Evolutionary conservation across 1,140 invertebrate species (phyloP).

Genomic region (Diachasmimorpha longicaudata): DNA sequence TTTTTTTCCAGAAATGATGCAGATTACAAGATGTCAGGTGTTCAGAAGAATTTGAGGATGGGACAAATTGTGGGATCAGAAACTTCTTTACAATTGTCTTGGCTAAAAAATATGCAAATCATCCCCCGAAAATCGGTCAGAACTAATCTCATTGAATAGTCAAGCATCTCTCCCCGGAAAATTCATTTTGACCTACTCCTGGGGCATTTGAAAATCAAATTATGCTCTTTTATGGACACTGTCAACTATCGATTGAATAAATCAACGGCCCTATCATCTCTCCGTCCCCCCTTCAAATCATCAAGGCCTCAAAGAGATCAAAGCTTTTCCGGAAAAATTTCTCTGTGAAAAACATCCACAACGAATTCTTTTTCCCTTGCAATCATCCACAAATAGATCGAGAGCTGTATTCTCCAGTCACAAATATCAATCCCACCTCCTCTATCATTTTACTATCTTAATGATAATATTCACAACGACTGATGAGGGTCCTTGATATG

Average conservation of each 20-base stretch:
- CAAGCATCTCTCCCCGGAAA: neutral
- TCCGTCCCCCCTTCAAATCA: too few relatives aligned
- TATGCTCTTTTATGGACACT: neutral
- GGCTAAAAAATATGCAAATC: neutral
- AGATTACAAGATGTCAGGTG: neutral
- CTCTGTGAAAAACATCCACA: too few relatives aligned
- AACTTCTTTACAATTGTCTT: too few relatives aligned
- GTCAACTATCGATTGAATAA: neutral
- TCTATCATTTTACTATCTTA: neutral
- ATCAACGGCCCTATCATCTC: neutral
- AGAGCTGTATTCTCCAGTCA: too few relatives aligned
- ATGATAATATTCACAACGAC: constrained; percentile 19
- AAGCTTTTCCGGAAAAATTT: neutral
- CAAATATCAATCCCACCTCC: neutral
- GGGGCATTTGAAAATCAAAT: neutral
- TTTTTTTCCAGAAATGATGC: neutral
- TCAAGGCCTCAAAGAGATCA: too few relatives aligned
- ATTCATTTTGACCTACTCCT: neutral
- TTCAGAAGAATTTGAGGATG: neutral
- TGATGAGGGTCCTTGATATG: neutral
- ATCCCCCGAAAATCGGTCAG: neutral
- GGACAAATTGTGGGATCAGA: neutral
- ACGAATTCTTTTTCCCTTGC: too few relatives aligned
- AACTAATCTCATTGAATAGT: neutral
- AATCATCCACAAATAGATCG: too few relatives aligned